A percentile compares a stretch with the other conserved stretches of the same genome.
phyloP scores from a whole-genome alignment of 2,888 invertebrate genomes.

The Cordilura impudica region DNA sequence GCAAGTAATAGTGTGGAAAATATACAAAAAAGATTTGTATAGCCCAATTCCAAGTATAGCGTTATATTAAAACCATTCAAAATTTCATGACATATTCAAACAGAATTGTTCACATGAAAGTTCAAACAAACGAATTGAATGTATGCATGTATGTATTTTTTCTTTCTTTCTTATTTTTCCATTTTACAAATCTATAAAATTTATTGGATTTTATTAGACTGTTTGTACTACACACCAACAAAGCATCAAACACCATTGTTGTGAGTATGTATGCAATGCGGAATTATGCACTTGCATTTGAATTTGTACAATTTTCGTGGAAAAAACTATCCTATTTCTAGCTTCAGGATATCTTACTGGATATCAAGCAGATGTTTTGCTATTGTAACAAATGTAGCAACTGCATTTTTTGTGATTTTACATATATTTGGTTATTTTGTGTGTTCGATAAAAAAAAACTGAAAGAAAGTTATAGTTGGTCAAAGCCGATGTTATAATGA shows the following conservation, averaged over 20 bases:
- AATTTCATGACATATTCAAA: constrained; percentile 34
- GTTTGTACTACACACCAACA: not conserved
- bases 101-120: constrained; percentile 48
- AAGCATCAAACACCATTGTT: not conserved
- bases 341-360: constrained; percentile 26
- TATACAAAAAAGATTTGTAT: constrained; percentile 35
- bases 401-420: constrained; percentile 15
- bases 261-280: constrained; percentile 1
- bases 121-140: no score
- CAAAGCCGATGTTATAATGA: no score
- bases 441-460: not conserved
- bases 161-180: constrained; percentile 30
- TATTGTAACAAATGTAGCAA: constrained; percentile 43
- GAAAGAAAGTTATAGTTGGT: not conserved
- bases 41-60: constrained; percentile 24
- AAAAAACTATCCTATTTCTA: constrained; percentile 24
- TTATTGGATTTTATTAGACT: constrained; percentile 57
- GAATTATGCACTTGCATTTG: constrained; percentile 11
- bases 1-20: constrained; percentile 50
- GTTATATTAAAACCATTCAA: not conserved
- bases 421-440: constrained; percentile 7
- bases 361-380: constrained; percentile 51
- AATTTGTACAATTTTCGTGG: not conserved
- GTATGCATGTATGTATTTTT: constrained; percentile 18
- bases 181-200: constrained; percentile 59